These are phyloP conservation scores for Eudyptes chrysolophus DNA, from an alignment of 2,113 vertebrate species.

Conservation along the genomic window DNA sequence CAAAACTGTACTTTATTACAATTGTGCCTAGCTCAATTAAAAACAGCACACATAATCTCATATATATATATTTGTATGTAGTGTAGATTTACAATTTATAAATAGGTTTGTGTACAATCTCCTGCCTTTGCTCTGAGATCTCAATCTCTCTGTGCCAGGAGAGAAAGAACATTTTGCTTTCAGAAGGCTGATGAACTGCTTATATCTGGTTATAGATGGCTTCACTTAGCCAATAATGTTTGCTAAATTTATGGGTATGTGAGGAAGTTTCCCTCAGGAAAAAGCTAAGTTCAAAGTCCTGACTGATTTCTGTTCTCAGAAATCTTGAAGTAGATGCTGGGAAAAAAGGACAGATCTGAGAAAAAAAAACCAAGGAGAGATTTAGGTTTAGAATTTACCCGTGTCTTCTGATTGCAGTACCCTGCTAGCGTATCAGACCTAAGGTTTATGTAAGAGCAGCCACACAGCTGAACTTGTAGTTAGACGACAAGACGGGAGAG, in stretches of 20 bases:
- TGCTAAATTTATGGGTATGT: not conserved
- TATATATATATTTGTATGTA: not conserved
- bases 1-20: not conserved
- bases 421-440: not conserved
- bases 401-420: accelerated
- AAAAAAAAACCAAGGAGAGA: not conserved
- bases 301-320: not conserved
- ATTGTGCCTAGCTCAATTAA: not conserved
- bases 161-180: not conserved
- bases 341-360: not conserved
- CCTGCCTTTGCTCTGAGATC: not conserved
- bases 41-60: not conserved
- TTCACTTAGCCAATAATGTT: not conserved
- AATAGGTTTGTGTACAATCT: not conserved
- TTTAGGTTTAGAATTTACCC: not conserved
- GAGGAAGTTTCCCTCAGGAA: not conserved
- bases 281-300: not conserved
- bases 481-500: not conserved
- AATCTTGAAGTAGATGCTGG: not conserved
- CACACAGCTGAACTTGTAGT: not conserved
- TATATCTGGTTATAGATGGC: not conserved
- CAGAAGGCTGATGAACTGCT: not conserved
- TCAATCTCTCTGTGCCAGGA: not conserved
- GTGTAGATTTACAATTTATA: not conserved
- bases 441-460: not conserved